These are phyloP conservation scores for Platalea minor DNA, from an alignment of 2,797 vertebrate genomes.

Conservation along the genomic window DNA sequence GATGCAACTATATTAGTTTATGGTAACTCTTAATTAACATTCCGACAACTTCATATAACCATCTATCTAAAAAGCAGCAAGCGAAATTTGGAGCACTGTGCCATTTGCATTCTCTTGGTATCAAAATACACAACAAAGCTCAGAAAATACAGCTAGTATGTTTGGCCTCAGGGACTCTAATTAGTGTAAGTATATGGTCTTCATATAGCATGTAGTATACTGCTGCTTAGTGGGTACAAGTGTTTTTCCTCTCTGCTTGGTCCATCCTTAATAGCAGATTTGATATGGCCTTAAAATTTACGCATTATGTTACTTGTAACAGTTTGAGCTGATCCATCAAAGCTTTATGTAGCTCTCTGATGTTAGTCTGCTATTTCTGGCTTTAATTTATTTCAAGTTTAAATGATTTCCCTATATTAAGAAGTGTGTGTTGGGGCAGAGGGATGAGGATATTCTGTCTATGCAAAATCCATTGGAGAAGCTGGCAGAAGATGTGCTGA, in stretches of 20 bases:
- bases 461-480: neutral
- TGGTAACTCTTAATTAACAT: neutral
- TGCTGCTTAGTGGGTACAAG: neutral
- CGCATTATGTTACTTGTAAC: fast-evolving
- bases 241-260: neutral
- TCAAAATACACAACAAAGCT: neutral
- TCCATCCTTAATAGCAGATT: neutral
- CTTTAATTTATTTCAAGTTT: neutral
- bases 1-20: neutral
- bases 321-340: neutral
- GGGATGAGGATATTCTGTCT: neutral
- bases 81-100: neutral
- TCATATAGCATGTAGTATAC: neutral
- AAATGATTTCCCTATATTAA: neutral
- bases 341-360: neutral
- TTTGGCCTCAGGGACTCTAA: neutral
- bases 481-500: neutral
- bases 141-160: neutral
- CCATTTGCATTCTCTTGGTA: neutral
- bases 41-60: neutral
- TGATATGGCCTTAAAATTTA: neutral
- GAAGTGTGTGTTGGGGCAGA: neutral
- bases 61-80: neutral
- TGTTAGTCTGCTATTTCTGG: neutral
- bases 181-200: neutral